Evolutionary conservation across 1,140 invertebrate genomes (phyloP), one percentile per base, ranked within the genome.

Genomic region (Drosophila suzukii): DNA sequence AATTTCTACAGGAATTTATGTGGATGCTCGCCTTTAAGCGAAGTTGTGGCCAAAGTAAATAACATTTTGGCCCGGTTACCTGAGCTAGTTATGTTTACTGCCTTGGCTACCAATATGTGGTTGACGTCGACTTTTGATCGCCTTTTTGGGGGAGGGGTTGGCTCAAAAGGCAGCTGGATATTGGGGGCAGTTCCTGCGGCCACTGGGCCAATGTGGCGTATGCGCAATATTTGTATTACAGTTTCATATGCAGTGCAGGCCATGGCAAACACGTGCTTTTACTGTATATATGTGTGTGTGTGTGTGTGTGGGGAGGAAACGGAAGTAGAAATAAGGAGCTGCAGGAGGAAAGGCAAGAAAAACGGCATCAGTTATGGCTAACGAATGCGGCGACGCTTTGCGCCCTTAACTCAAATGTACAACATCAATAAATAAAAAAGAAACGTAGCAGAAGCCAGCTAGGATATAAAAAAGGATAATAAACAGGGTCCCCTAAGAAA

Each of bases 191-290:
- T 43, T 58, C 57, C 63, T 68, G 44, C 68, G 71, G 75, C 62
- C 76, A 58, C 55, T 75, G 57, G 75, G 63, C 65, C 60, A 75
- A 75, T 54, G 59, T 72, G 81, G 83, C 82, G 83, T 85, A 85
- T 88, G 83, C 82, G 82, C 82, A 88, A 86, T 88, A 88, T 86
- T 86, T 86, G 71, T 86, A 88, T 86, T 88, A 88, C 78, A 75
- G 55, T 81, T 86, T 81, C 78, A 71, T 84, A 84, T 83, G 72
- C 72, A 68, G 51, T 70, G 41, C 38, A 54, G 43, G 76, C 59
- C 10, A 46, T 20, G 59, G 43, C 53, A 17, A 36, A 46, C 72
- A 76, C 67, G 81, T 86, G 63, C 76, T 54, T 30, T 24, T 50
- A 11, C 54, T 44, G 46, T 46, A 51, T 36, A 17, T 47, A 41